Evolutionary conservation across 2,113 vertebrate species (phyloP), one percentile per base, ranked within the genome.

Genomic region (Trematomus loennbergii): DNA sequence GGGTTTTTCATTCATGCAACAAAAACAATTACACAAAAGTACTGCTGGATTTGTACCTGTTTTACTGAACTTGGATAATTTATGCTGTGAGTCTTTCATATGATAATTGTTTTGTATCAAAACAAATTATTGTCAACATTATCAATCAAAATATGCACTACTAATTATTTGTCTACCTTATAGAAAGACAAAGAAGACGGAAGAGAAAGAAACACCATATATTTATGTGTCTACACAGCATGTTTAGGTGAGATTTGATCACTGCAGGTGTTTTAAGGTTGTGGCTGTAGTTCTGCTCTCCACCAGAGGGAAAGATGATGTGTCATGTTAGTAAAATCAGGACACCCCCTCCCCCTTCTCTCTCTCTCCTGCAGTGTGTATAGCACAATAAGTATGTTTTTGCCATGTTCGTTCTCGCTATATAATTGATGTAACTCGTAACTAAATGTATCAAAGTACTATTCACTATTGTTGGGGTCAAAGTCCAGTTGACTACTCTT

Each of bases 221-320:
- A n/a, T n/a, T n/a, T n/a, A n/a, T 12, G 52, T 25, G 9, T 40
- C 22, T 54, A 15, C 33, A 70, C 43, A 70, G 15, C 10, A 18
- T 58, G 43, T 79, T 82, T 62, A 58, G 50, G 43, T 61, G 20
- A 54, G 45, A 71, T 54, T 72, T 57, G 70, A 61, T 67, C 74
- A 65, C 7, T 87, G 79, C 59, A 75, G 70, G 83, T 83, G 36
- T 67, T 86, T 78, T 82, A 13, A 91, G 82, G 81, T 81, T 36
- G 72, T 25, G 29, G 58, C 8, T 89, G 91, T 50, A 87, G 43
- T 89, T 90, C 86, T 69, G 29, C 43, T 79, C 70, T 74, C 49
- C 59, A 67, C 88, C 92, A 83, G 64, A 8, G 33, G 77, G 77
- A 87, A 82, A 86, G 77, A 75, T 91, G 90, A 87, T 92, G 88